phyloP scores from a whole-genome alignment of 2,797 vertebrate genomes.

The Phyllotis vaccarum region DNA sequence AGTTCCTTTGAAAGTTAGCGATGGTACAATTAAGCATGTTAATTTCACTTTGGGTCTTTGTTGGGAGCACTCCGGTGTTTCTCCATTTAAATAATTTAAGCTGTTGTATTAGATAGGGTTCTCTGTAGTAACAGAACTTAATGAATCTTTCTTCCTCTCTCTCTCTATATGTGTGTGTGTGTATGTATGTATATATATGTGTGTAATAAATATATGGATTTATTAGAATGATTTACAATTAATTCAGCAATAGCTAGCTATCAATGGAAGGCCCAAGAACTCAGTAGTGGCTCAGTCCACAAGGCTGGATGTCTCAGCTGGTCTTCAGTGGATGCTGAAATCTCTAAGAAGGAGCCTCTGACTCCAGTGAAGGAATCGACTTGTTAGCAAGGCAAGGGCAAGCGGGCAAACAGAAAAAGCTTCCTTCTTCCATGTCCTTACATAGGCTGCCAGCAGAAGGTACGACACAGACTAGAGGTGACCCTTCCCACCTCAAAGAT shows the following conservation, averaged over 20 bases:
- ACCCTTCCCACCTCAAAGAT: not conserved
- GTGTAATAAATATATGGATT: not conserved
- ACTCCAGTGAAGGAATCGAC: not conserved
- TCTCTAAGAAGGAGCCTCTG: not conserved
- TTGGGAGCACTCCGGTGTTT: not conserved
- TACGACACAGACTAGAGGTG: not conserved
- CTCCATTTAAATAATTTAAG: not conserved
- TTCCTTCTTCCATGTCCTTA: not conserved
- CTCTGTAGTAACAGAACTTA: not conserved
- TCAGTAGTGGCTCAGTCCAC: not conserved
- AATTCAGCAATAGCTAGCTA: not conserved
- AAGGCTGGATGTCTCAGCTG: not conserved
- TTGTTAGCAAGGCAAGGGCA: not conserved
- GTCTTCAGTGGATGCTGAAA: not conserved
- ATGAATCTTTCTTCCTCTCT: not conserved
- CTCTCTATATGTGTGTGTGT: too few relatives aligned
- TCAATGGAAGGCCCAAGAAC: not conserved
- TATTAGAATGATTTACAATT: not conserved
- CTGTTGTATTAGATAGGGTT: not conserved
- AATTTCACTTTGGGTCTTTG: not conserved
- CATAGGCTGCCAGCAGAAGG: not conserved
- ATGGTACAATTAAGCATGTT: not conserved
- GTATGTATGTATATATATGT: accelerated
- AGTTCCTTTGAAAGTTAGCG: not conserved
- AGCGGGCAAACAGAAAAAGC: not conserved